Base-by-base conservation (phyloP, 2,113 vertebrate species). In the Thinocorus orbignyianus region DNA sequence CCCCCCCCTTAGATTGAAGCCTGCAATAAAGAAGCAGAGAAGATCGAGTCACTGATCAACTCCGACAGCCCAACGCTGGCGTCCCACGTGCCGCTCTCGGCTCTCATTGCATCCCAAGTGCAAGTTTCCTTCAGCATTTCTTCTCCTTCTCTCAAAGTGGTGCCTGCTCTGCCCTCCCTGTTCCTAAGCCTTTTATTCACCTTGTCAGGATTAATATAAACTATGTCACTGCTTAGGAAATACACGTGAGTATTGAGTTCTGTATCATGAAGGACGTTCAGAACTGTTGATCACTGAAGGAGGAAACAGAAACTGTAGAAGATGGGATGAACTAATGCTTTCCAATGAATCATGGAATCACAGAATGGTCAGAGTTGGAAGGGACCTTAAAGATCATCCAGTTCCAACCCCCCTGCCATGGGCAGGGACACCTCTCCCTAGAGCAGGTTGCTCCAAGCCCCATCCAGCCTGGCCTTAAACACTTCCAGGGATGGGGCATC, bases 21-120 rank as follows among this genome's bases (percentile, higher is more conserved):
- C 82, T 99, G 99, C 98, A 99, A 99, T 92, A 99, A 99, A 95
- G 99, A 99, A 96, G 99, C 99, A 5, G 99, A 99, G 96, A 99
- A 99, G 98, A 99, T 99, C 0, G 99, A 99, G 71, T 99, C 99
- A 4, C 98, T 99, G 91, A 99, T 99, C 90, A 99, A 99, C 95
- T 99, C 99, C 0, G 99, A 98, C 97, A 99, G 99, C 79, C 99
- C 99, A 26, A 99, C 99, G 0, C 96, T 99, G 92, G 98, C 98
- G 0, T 99, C 99, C 30, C 99, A 99, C 0, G 98, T 99, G 11
- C 99, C 99, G 0, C 98, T 99, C 18, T 99, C 99, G 4, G 99
- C 99, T 81, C 99, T 99, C 69, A 98, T 99, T 68, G 96, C 97
- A 46, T 99, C 99, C 10, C 98, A 99, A 92, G 98, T 98, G 41